Evolutionary conservation across 1,140 invertebrate species (phyloP).

Genomic region (Trachelipus rathkii): DNA sequence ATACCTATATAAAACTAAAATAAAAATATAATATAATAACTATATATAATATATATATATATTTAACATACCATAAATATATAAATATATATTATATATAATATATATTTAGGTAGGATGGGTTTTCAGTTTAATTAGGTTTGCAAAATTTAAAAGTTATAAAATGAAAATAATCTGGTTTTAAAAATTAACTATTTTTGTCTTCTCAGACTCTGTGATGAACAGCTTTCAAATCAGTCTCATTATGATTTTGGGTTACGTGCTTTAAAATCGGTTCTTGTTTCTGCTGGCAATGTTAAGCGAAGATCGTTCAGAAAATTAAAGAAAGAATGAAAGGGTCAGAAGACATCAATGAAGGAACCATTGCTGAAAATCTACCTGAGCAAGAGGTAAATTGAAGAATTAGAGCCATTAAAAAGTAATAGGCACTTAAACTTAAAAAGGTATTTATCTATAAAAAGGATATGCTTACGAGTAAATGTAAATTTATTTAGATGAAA

Average conservation of each 20-base stretch:
- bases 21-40: too few species aligned
- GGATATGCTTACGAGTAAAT: background rate
- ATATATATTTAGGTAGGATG: too few species aligned
- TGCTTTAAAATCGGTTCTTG: slow-evolving; percentile 83
- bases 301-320: slow-evolving; percentile 89
- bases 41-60: too few species aligned
- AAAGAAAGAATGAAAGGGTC: slow-evolving; percentile 78
- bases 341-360: slow-evolving; percentile 79
- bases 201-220: slow-evolving; percentile 79
- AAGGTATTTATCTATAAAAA: slow-evolving; percentile 19
- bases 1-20: too few species aligned
- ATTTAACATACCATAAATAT: too few species aligned
- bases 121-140: too few species aligned
- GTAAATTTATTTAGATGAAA: too few species aligned
- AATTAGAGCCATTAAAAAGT: background rate
- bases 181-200: too few species aligned
- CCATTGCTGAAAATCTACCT: slow-evolving; percentile 88
- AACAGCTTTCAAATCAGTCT: slow-evolving; percentile 96
- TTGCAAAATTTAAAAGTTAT: too few species aligned
- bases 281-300: slow-evolving; percentile 98
- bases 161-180: too few species aligned
- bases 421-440: background rate
- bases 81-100: too few species aligned
- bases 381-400: slow-evolving; percentile 72
- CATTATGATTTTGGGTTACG: slow-evolving; percentile 93